These are phyloP conservation scores for Stegostoma tigrinum DNA, from an alignment of 2,113 vertebrate genomes.

Conservation along the genomic window DNA sequence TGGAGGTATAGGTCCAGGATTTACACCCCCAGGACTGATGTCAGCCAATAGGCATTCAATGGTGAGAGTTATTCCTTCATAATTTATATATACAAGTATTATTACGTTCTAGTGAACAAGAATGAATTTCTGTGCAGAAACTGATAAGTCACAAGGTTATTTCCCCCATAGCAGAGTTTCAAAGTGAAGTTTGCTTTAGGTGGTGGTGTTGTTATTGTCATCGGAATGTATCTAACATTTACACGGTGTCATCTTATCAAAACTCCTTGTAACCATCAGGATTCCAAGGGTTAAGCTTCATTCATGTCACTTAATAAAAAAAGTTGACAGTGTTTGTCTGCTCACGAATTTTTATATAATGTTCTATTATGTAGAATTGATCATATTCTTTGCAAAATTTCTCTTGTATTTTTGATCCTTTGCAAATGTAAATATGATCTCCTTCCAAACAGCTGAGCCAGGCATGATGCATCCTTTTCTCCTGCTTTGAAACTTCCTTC, in stretches of 20 bases:
- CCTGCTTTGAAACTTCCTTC: too few relatives aligned
- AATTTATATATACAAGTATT: neutral
- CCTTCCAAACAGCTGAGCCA: neutral
- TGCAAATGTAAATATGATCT: neutral
- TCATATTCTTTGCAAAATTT: neutral
- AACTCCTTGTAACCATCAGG: neutral
- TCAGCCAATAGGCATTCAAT: conserved; percentile 76
- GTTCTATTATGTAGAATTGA: neutral
- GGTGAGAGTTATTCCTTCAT: conserved; percentile 57
- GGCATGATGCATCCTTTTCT: neutral
- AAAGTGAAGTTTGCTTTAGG: neutral
- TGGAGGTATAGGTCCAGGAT: conserved; percentile 71
- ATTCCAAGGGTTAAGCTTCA: neutral
- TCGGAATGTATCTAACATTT: neutral
- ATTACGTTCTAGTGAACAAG: too few relatives aligned
- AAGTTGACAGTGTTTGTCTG: neutral
- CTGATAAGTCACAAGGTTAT: neutral
- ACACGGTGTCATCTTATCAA: too few relatives aligned
- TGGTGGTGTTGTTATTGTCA: neutral
- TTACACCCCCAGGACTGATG: conserved; percentile 66
- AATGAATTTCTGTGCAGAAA: too few relatives aligned
- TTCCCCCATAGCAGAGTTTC: neutral
- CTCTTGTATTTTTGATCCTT: neutral
- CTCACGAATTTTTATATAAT: neutral
- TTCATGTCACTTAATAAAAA: neutral